phyloP scores from a whole-genome alignment of 2,113 vertebrate genomes.

The Hypocryptadius cinnamomeus region DNA sequence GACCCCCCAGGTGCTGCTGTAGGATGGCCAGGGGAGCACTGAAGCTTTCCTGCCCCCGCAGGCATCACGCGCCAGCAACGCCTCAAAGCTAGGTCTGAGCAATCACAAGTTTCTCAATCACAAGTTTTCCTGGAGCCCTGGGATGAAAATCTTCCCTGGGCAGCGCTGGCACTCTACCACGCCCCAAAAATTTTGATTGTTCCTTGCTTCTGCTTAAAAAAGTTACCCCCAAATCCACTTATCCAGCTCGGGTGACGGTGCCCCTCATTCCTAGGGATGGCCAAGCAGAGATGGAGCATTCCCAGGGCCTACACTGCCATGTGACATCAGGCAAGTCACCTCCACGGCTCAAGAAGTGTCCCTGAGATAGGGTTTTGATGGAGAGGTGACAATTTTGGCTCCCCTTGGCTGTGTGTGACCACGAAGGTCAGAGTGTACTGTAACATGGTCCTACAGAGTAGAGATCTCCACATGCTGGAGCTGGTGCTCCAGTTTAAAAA shows the following conservation, averaged over 20 bases:
- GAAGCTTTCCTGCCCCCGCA: accelerated
- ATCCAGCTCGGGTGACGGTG: accelerated
- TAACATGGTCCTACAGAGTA: accelerated
- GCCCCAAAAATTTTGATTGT: neutral
- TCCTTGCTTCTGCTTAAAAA: neutral
- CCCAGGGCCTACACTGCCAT: accelerated
- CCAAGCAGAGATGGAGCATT: neutral
- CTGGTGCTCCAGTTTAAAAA: neutral
- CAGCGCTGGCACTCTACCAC: accelerated
- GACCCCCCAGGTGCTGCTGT: neutral
- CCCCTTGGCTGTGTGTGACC: accelerated
- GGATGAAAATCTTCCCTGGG: neutral
- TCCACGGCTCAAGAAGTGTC: neutral
- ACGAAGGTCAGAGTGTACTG: accelerated
- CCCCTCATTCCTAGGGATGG: neutral
- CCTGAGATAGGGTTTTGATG: neutral
- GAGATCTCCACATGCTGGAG: neutral
- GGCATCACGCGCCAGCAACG: accelerated
- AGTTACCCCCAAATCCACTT: neutral
- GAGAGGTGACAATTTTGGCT: neutral
- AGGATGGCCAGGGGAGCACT: accelerated
- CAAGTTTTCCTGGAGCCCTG: neutral
- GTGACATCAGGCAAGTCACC: neutral
- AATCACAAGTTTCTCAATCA: neutral
- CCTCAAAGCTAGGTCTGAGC: neutral